Base-by-base conservation (phyloP, 2,888 invertebrate species). In the Philereme transversata region DNA sequence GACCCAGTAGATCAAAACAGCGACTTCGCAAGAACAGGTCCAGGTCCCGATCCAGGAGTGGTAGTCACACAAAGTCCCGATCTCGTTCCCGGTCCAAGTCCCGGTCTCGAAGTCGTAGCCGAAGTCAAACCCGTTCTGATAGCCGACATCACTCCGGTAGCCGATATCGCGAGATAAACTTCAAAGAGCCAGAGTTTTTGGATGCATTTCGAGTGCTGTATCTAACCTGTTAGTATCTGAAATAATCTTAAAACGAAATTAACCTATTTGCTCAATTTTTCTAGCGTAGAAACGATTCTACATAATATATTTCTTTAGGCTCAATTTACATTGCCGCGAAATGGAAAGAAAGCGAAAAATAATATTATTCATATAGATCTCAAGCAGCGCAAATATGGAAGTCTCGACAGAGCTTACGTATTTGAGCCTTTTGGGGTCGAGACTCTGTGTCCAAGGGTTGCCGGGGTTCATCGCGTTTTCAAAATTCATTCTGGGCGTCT, bases 121-220 rank as follows among this genome's bases (percentile, higher is more conserved):
- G 65, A 41, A 78, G 71, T 52, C 74, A 61, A 10, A 77, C 74
- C 50, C 75, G 56, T 5, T 62, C 81, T 4, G 72, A 64, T 8
- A 81, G 75, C 62, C 77, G 74, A 7, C 77, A 69, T n/a, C 73
- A n/a, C n/a, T n/a, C 81, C 4, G 72, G 65, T 8, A 81, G 75
- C 62, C 77, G 74, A 7, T 77, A 69, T n/a, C 73, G 75, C 1
- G 81, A 83, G 8, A 56, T 81, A 5, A 83, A 67, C 6, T 76
- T 77, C 43, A 86, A 73, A 56, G 83, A 88, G 41, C 89, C 90
- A 0, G 77, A 83, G 0, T 83, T 91, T 67, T 65, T 89, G 64
- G 91, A 92, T 57, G 88, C 91, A 0, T 92, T 92, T 53, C 74
- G 90, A 65, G 86, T 92, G 45, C 65, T 91, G 53, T 91, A 89